Evolutionary conservation across 1,140 invertebrate genomes (phyloP).

Genomic region (Drosophila pallidifrons): DNA sequence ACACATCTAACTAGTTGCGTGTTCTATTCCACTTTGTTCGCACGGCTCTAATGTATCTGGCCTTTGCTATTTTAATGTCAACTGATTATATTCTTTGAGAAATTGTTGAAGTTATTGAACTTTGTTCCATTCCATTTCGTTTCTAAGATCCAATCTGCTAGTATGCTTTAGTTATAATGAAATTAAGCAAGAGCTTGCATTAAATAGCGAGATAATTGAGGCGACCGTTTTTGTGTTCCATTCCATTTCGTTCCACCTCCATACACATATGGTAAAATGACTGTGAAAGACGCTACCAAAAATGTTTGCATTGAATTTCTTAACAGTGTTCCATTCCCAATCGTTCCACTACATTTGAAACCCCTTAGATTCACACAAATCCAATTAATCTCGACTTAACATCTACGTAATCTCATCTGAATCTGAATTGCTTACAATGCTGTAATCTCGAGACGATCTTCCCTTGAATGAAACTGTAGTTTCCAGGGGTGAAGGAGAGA

Average conservation of each 20-base stretch:
- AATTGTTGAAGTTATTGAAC: neutral
- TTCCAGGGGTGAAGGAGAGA: neutral
- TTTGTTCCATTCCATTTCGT: slow-evolving; percentile 8
- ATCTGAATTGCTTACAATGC: neutral
- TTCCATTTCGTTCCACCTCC: slow-evolving; percentile 1
- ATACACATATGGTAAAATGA: neutral
- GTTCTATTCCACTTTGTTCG: slow-evolving; percentile 6
- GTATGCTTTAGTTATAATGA: no score
- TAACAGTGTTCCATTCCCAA: neutral
- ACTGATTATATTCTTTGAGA: no score
- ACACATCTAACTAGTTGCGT: neutral
- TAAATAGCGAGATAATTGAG: no score
- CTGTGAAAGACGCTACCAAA: no score
- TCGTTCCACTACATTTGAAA: neutral
- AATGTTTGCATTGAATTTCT: neutral
- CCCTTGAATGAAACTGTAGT: slow-evolving; percentile 10
- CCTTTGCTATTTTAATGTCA: no score
- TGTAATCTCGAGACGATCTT: neutral
- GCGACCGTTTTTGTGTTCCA: neutral
- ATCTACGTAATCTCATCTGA: neutral
- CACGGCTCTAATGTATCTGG: no score
- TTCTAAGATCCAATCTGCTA: neutral
- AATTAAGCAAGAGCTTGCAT: no score
- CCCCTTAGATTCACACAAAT: no score
- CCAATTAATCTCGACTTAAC: neutral